Evolutionary conservation across 2,797 vertebrate species (phyloP).

Genomic region (Myotis vivesi): DNA sequence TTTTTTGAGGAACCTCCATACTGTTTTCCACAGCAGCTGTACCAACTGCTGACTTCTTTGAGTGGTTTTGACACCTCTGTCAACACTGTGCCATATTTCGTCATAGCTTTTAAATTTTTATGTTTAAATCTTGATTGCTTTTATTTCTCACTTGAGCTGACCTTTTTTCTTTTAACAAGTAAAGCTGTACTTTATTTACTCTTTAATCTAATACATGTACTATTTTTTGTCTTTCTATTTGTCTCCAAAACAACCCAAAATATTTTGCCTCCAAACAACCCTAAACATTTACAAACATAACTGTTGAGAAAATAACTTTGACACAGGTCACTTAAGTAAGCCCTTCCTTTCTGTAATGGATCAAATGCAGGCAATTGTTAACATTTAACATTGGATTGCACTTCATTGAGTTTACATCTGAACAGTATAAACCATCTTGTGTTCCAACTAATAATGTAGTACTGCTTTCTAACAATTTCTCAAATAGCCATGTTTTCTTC

Average conservation of each 20-base stretch:
- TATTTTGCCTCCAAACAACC: constrained; percentile 23
- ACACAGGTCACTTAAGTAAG: not conserved
- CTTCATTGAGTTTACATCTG: not conserved
- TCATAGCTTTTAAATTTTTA: not conserved
- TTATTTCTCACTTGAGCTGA: not conserved
- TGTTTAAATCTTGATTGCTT: not conserved
- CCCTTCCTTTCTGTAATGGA: not conserved
- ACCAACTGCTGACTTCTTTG: not conserved
- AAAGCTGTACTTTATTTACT: not conserved
- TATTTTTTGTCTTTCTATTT: not conserved
- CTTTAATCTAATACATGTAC: not conserved
- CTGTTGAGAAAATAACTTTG: not conserved
- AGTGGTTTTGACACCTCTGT: not conserved
- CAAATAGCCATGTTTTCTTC: constrained; percentile 81
- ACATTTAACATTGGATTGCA: not conserved
- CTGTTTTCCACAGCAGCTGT: not conserved
- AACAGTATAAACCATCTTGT: not conserved
- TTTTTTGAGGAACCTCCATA: not conserved
- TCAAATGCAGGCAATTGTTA: not conserved
- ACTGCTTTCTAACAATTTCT: constrained; percentile 33
- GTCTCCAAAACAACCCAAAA: not conserved
- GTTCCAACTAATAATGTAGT: not conserved
- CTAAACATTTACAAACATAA: not conserved
- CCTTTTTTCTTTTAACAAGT: not conserved
- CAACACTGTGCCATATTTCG: not conserved